Base-by-base conservation (phyloP, 2,888 invertebrate species). In the Melanostoma scalare region DNA sequence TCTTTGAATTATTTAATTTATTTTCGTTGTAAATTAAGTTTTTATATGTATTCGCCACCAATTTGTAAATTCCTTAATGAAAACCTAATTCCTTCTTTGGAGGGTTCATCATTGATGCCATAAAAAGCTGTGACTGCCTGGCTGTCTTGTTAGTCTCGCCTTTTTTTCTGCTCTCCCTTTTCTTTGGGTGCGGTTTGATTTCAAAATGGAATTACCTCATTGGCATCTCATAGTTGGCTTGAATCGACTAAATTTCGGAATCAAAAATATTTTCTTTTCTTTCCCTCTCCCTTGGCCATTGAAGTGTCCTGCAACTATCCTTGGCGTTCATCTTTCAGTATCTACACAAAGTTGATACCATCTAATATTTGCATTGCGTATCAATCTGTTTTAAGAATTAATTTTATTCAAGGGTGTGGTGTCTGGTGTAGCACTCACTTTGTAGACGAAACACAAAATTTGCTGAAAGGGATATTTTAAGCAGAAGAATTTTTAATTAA, bases 401-500 rank as follows among this genome's bases (percentile, higher is more conserved):
- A 61, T 20, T 48, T 30, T 5, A 36, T 36, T 36, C 8, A 8
- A 6, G 42, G 9, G 9, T 42, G 42, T 44, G 35, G 35, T 20
- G 20, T 20, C 20, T 20, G 20, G 20, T 20, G 36, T 6, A 55
- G 38, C 36, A 55, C 33, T 3, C 1, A 1, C 6, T 35, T 2
- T 20, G 1, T 42, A 4, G 31, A 33, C 33, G 35, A 20, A 52
- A 40, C n/a, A 9, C 40, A 65, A 44, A 60, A 55, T 67, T 48
- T 82, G 67, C 56, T 63, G 72, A 63, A 77, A 81, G 73, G 61
- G 81, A 76, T 72, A 40, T 67, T 81, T 81, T 55, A 30, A 72
- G 50, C 33, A 73, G 67, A 67, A 82, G 77, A 77, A 77, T 77
- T 76, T 82, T 82, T 82, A 82, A 82, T 82, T 77, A 82, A 82